Base-by-base conservation (phyloP, 2,888 invertebrate genomes). In the Danaus chrysippus region DNA sequence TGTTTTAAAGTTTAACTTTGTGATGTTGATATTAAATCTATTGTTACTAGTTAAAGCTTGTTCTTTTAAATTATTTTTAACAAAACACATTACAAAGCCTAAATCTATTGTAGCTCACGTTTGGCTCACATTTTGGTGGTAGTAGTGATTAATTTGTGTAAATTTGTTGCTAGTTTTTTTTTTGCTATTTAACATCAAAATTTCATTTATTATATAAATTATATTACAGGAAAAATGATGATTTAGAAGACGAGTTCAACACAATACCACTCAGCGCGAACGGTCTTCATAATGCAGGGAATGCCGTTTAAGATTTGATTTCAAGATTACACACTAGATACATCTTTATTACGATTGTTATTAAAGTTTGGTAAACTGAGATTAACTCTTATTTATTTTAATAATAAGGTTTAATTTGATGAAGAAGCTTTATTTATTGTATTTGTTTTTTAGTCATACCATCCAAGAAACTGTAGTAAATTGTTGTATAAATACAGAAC, bases 161-260 rank as follows among this genome's bases (percentile, higher is more conserved):
- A 34, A 1, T 3, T 34, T 34, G 8, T 34, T 34, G 23, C 23
- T 34, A 34, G 3, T 34, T 3, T 1, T 34, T 5, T 34, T 34
- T 1, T 34, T 34, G 6, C 23, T 1, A 3, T 34, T 34, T 34
- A 34, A 34, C 23, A 5, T 34, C 1, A 34, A 34, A 34, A 34
- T 34, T 34, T 34, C 23, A 34, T 34, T 34, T 34, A 46, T 13
- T 46, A 46, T 46, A 15, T 46, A 15, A 15, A 15, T n/a, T 42
- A 43, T 71, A 46, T 68, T 65, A 57, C 87, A 91, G 91, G 73
- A 91, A 91, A 91, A 81, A 79, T 68, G 91, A 91, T 54, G 91
- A 91, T 46, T 68, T 85, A 60, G 91, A 91, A 46, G 91, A 91
- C 56, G 91, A 91, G 70, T 90, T 90, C 78, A 91, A 91, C 84